Percentiles rank a stretch among this genome's conserved stretches.
Conservation (phyloP, 2,113 vertebrate species). For the Dascyllus trimaculatus region DNA sequence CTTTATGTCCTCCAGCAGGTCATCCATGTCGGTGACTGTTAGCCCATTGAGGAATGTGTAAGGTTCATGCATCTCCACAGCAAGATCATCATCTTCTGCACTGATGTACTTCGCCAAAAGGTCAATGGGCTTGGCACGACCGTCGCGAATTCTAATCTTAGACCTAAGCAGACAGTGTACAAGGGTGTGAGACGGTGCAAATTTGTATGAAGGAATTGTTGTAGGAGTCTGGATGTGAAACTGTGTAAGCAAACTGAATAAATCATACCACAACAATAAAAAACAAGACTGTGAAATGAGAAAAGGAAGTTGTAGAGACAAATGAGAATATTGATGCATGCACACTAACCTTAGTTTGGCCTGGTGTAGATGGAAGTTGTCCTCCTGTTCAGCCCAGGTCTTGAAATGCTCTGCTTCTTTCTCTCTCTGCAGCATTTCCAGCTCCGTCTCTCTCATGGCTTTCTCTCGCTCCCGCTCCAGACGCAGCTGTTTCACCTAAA, state of each 20-base stretch:
- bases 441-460: conserved; percentile 95
- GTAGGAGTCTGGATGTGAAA: not conserved
- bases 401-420: conserved; percentile 99
- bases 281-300: no score
- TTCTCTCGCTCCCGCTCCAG: conserved; percentile 96
- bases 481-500: conserved; percentile 95
- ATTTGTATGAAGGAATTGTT: not conserved
- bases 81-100: conserved; percentile 95
- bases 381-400: conserved; percentile 98
- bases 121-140: conserved; percentile 96
- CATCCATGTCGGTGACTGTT: conserved; percentile 96
- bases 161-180: conserved; percentile 82
- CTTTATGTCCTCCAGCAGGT: conserved; percentile 98
- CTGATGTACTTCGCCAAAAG: conserved; percentile 98
- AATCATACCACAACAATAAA: not conserved
- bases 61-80: conserved; percentile 97
- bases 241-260: no score
- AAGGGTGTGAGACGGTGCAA: not conserved
- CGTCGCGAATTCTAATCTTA: conserved; percentile 96
- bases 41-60: conserved; percentile 96
- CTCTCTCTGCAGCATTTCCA: conserved; percentile 98
- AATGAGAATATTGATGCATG: not conserved
- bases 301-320: not conserved
- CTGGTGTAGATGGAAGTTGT: conserved; percentile 97
- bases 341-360: conserved; percentile 91